Evolutionary conservation across 2,113 vertebrate species (phyloP).

Genomic region (Sphaerodactylus townsendi): DNA sequence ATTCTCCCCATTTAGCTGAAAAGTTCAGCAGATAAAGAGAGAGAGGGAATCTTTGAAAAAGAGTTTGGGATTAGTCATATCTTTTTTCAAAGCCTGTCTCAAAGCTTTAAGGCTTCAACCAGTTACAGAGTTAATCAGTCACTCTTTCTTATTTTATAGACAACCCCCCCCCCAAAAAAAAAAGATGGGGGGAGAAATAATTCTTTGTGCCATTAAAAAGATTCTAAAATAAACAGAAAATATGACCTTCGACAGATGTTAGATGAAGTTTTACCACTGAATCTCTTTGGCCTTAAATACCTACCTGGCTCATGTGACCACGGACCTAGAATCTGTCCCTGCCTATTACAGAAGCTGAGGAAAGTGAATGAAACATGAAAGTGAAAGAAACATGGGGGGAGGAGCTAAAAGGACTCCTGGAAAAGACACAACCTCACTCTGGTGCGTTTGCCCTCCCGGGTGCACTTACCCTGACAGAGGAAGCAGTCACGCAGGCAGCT

Average conservation of each 20-base stretch:
- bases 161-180: not conserved
- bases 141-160: not conserved
- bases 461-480: too few relatives aligned
- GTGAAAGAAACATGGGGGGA: too few relatives aligned
- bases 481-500: too few relatives aligned
- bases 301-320: too few relatives aligned
- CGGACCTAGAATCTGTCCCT: too few relatives aligned
- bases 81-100: slow-evolving; percentile 2
- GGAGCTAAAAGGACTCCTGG: too few relatives aligned
- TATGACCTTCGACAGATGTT: not conserved
- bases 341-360: too few relatives aligned
- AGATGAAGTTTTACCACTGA: too few relatives aligned
- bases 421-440: too few relatives aligned
- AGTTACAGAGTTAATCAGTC: not conserved
- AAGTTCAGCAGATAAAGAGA: slow-evolving; percentile 2
- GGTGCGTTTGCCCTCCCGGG: too few relatives aligned
- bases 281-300: too few relatives aligned
- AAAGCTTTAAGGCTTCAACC: not conserved
- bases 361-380: too few relatives aligned
- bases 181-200: not conserved
- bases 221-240: not conserved
- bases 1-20: slow-evolving; percentile 40
- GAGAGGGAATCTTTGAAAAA: slow-evolving; percentile 23
- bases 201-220: not conserved
- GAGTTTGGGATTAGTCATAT: not conserved